phyloP scores from a whole-genome alignment of 2,797 vertebrate species.

The Ptychobarbus kaznakovi region DNA sequence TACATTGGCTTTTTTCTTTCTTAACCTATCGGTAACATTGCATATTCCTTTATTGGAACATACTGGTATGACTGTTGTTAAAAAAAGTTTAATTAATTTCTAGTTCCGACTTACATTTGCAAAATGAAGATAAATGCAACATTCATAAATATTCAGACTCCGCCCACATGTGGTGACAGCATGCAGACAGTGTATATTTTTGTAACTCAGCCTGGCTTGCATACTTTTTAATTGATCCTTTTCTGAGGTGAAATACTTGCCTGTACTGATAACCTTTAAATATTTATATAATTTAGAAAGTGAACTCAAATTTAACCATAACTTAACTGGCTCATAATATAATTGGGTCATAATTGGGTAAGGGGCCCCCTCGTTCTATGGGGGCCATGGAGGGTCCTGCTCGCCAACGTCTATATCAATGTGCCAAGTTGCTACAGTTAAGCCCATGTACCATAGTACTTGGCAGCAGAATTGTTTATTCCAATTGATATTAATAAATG shows the following conservation, averaged over 20 bases:
- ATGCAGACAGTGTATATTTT: background rate
- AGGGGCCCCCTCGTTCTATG: background rate
- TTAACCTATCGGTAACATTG: background rate
- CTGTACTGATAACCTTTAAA: background rate
- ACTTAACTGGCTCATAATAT: background rate
- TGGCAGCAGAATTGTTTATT: constrained; percentile 11
- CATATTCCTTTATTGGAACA: background rate
- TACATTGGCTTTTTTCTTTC: background rate
- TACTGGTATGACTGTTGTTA: background rate
- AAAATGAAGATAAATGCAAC: background rate
- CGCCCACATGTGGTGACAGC: background rate
- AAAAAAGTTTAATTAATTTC: background rate
- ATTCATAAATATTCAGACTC: no score
- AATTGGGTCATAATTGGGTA: background rate
- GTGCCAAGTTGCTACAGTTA: background rate
- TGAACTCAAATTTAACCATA: background rate
- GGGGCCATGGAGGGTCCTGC: background rate
- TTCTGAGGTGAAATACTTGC: background rate
- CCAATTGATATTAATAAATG: background rate
- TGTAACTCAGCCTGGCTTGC: background rate
- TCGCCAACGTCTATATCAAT: background rate
- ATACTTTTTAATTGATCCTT: background rate
- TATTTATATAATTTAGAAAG: background rate
- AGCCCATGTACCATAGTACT: background rate
- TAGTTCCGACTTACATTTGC: background rate